phyloP scores from a whole-genome alignment of 2,113 vertebrate species.

The Charadrius vociferus region DNA sequence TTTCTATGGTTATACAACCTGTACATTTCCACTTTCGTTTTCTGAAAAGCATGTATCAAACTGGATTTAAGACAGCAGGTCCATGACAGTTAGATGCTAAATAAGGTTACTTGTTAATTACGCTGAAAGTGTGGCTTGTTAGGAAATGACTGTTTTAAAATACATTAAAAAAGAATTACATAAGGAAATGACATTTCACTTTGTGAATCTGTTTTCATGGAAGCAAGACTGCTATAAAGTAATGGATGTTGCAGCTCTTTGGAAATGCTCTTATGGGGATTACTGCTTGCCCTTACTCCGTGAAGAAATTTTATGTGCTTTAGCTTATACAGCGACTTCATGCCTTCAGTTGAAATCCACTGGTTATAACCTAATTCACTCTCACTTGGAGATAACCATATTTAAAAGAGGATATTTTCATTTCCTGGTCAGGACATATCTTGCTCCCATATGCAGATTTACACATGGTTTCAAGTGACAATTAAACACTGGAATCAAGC shows the following conservation, averaged over 20 bases:
- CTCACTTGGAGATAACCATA: not conserved
- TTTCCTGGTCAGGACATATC: not conserved
- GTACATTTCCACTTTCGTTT: not conserved
- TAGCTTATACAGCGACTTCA: not conserved
- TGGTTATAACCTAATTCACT: not conserved
- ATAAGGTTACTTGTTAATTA: not conserved
- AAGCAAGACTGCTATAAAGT: not conserved
- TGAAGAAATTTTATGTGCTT: not conserved
- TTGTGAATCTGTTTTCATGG: conserved; percentile 4
- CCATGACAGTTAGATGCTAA: not conserved
- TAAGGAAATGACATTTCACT: conserved; percentile 11
- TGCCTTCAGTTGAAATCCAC: not conserved
- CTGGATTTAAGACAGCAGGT: not conserved
- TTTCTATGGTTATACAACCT: not conserved
- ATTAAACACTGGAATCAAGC: not conserved
- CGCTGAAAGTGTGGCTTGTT: not conserved
- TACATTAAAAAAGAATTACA: not conserved
- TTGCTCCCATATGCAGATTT: not conserved
- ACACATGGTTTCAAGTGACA: not conserved
- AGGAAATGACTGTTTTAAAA: not conserved
- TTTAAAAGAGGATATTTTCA: not conserved
- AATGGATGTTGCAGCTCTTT: not conserved
- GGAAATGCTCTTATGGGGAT: not conserved
- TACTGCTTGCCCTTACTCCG: not conserved
- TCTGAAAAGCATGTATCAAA: not conserved